These are phyloP conservation scores for Drosophila trapezifrons DNA, from an alignment of 1,140 invertebrate species.

Conservation along the genomic window DNA sequence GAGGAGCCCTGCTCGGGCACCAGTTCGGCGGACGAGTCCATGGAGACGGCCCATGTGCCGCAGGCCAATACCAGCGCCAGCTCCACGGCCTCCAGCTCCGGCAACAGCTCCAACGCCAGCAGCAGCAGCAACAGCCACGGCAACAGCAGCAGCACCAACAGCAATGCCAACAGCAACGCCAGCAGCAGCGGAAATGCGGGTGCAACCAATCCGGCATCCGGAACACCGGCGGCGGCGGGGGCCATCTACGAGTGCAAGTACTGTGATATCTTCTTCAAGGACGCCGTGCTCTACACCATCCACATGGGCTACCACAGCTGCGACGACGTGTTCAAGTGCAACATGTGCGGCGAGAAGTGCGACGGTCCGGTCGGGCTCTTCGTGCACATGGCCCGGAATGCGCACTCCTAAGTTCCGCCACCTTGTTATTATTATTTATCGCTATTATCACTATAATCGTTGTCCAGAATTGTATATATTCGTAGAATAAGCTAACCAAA, in stretches of 20 bases:
- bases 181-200: constrained; percentile 64
- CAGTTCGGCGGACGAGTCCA: constrained; percentile 75
- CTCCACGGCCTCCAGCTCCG: constrained; percentile 77
- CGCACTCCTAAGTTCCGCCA: constrained; percentile 87
- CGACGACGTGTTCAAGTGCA: constrained; percentile 96
- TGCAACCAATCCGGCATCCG: constrained; percentile 56
- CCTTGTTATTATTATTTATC: constrained; percentile 71
- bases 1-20: constrained; percentile 66
- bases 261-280: constrained; percentile 96
- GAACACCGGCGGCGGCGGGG: constrained; percentile 43
- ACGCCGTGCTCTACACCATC: constrained; percentile 95
- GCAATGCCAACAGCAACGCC: constrained; percentile 51
- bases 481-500: constrained; percentile 59
- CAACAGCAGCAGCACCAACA: constrained; percentile 19
- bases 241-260: constrained; percentile 90
- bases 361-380: constrained; percentile 95
- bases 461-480: constrained; percentile 80
- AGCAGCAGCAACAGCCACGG: constrained; percentile 78
- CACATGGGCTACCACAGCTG: constrained; percentile 98
- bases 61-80: constrained; percentile 72
- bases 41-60: constrained; percentile 64
- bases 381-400: constrained; percentile 93
- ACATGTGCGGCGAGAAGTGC: constrained; percentile 94
- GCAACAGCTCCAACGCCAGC: constrained; percentile 85
- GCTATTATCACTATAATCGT: constrained; percentile 61